Percentiles rank a stretch among this genome's conserved stretches.
phyloP scores from a whole-genome alignment of 2,113 vertebrate species.

The Gallinago undulata region DNA sequence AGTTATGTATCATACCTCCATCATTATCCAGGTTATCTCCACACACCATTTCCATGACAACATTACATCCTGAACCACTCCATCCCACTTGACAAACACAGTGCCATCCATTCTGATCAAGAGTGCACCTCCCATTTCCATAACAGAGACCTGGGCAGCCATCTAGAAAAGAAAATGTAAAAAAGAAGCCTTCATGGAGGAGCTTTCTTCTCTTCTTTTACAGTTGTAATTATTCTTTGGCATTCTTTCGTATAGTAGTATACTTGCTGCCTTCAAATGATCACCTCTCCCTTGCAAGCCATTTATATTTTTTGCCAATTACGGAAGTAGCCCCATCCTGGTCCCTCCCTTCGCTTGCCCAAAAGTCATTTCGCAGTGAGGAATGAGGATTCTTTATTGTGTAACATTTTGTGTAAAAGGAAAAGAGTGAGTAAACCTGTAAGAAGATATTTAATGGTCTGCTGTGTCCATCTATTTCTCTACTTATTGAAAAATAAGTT shows the following conservation, averaged over 20 bases:
- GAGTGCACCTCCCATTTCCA: slow-evolving; percentile 94
- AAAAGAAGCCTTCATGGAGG: neutral
- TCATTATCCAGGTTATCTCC: slow-evolving; percentile 95
- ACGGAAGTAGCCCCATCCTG: neutral
- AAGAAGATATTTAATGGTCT: neutral
- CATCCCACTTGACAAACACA: slow-evolving; percentile 97
- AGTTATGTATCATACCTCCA: slow-evolving; percentile 82
- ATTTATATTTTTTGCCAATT: neutral
- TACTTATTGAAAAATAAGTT: neutral
- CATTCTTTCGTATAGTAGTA: neutral
- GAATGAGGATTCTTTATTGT: neutral
- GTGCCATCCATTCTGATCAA: slow-evolving; percentile 98
- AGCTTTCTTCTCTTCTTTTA: neutral
- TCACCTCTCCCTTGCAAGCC: neutral
- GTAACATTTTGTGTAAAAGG: neutral
- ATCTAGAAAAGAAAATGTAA: slow-evolving; percentile 74
- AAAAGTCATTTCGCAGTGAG: neutral
- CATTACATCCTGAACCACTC: slow-evolving; percentile 92
- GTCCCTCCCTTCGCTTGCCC: neutral
- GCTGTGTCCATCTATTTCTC: neutral
- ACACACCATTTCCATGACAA: slow-evolving; percentile 99
- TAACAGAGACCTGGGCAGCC: slow-evolving; percentile 96
- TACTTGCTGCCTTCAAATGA: neutral
- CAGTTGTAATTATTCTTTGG: neutral
- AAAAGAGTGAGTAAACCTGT: neutral